Conservation (phyloP, 2,888 invertebrate species). For the Mycogona germanica region DNA sequence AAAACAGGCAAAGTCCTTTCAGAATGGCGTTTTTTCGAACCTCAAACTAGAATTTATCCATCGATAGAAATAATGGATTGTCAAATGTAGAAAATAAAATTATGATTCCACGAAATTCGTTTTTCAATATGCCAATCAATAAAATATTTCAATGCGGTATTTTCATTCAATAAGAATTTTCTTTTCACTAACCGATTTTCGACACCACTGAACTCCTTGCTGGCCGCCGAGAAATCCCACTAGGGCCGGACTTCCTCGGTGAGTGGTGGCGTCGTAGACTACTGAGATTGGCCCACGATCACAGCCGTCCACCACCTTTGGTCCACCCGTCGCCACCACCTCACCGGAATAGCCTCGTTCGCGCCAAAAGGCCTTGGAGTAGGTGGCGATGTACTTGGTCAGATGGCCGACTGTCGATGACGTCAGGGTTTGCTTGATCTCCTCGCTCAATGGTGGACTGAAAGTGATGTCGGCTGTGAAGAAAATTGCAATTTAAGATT, state of each 20-base stretch:
- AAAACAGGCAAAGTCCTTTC: slow-evolving; percentile 30
- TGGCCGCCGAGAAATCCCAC: slow-evolving; percentile 32
- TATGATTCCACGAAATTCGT: not conserved
- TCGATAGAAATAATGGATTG: not conserved
- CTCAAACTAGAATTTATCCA: slow-evolving; percentile 22
- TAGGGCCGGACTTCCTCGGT: slow-evolving; percentile 31
- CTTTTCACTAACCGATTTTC: slow-evolving; percentile 23
- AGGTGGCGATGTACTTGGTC: slow-evolving; percentile 34
- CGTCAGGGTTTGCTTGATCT: slow-evolving; percentile 28
- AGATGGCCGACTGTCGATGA: slow-evolving; percentile 31
- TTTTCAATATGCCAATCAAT: not conserved
- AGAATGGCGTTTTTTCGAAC: slow-evolving; percentile 34
- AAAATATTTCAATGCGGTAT: not conserved
- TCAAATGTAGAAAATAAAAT: not conserved
- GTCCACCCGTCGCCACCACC: slow-evolving; percentile 31
- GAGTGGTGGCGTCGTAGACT: slow-evolving; percentile 32
- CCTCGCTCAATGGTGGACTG: slow-evolving; percentile 28
- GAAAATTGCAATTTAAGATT: not conserved
- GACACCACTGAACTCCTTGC: slow-evolving; percentile 27
- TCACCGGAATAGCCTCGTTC: slow-evolving; percentile 29
- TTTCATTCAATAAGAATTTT: not conserved
- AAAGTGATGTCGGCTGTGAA: slow-evolving; percentile 27
- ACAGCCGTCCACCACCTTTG: slow-evolving; percentile 27
- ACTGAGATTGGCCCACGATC: slow-evolving; percentile 30
- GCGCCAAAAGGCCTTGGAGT: slow-evolving; percentile 35